Evolutionary conservation across 2,113 vertebrate species (phyloP), one percentile per base, ranked within the genome.

Genomic region (Aphelocoma coerulescens): DNA sequence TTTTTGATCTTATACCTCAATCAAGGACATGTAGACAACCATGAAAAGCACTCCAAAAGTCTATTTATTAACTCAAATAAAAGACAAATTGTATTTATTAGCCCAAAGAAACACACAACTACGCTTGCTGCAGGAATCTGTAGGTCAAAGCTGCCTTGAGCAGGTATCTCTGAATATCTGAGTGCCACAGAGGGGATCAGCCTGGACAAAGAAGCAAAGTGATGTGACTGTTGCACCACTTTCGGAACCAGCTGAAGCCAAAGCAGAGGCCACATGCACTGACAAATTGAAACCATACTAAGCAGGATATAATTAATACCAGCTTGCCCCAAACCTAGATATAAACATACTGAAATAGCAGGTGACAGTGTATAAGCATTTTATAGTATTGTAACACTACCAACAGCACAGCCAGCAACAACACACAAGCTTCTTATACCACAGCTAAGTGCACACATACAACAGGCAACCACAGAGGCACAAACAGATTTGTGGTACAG

Each of bases 91-190:
- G 6, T n/a, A 66, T 30, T 80, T 68, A 78, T 73, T 37, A 85
- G 35, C 41, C 16, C 20, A 66, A 84, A 46, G 67, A 57, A 79
- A 62, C 15, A 85, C 10, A 54, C 22, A 58, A n/a, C 17, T 44
- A 27, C 0, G 0, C 44, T 54, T 66, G 43, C 43, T 94, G 37
- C n/a, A 87, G 37, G 41, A 69, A 49, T 68, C 21, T 10, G 0
- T 33, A 57, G 32, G 37, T 52, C 54, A 80, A 65, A 93, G 68
- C 10, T 69, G 39, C 49, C 27, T 77, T 69, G 33, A 77, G 35
- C 3, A 1, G 8, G 16, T 68, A 73, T 76, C 20, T 74, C 39
- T 66, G 69, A 49, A 24, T 54, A 78, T 12, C 32, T 8, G 8
- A 77, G 68, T 35, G 57, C 30, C 19, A 46, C 6, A 49, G 7